Evolutionary conservation across 2,888 invertebrate species (phyloP).

Genomic region (Hemicrepidius hirtus): DNA sequence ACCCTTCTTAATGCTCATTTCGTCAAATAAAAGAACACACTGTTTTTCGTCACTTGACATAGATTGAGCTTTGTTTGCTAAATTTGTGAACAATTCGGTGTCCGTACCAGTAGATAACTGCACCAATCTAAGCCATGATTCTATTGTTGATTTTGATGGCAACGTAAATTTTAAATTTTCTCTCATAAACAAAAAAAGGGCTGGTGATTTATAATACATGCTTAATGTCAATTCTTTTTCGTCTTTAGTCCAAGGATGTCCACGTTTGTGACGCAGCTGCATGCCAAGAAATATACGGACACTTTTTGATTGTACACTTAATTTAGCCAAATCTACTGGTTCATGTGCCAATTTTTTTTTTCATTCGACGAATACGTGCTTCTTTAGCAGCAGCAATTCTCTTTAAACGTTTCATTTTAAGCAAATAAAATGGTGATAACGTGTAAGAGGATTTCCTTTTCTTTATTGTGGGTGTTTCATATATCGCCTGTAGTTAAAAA

Average conservation of each 20-base stretch:
- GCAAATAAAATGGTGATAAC: too few relatives aligned
- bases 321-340: background rate
- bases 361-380: background rate
- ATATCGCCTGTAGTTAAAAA: too few relatives aligned
- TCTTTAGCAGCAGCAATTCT: background rate
- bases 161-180: constrained; percentile 12
- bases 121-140: background rate
- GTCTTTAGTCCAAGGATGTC: constrained; percentile 17
- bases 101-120: constrained; percentile 1
- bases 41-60: background rate
- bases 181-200: background rate
- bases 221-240: background rate
- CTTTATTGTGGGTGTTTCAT: too few relatives aligned
- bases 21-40: constrained; percentile 20
- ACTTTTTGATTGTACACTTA: background rate
- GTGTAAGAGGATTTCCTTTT: too few relatives aligned
- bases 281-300: constrained; percentile 2
- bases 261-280: constrained; percentile 3
- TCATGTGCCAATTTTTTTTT: background rate
- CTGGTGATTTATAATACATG: background rate
- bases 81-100: too few relatives aligned
- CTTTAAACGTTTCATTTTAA: too few relatives aligned
- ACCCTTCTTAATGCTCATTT: constrained; percentile 24
- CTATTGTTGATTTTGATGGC: constrained; percentile 19
- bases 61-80: too few relatives aligned